These are phyloP conservation scores for Anolis sagrei DNA, from an alignment of 2,113 vertebrate species.

Conservation along the genomic window DNA sequence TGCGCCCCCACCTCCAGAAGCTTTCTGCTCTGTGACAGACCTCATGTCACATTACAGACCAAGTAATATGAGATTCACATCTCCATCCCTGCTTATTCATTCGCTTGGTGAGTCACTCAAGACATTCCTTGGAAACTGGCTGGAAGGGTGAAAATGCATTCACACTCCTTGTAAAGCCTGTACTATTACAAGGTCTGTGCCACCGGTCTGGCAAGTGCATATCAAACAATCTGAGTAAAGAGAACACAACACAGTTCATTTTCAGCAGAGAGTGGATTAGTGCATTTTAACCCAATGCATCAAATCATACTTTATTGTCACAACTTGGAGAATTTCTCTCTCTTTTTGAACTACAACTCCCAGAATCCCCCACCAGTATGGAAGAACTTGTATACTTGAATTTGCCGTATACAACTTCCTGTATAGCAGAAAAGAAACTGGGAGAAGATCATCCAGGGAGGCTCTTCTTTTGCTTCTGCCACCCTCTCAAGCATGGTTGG, in stretches of 20 bases:
- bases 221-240: not conserved
- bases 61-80: not conserved
- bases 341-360: not conserved
- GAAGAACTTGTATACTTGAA: no score
- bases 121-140: not conserved
- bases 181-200: not conserved
- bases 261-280: not conserved
- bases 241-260: no score
- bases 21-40: not conserved
- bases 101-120: not conserved
- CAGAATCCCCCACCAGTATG: not conserved
- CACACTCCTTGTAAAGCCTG: not conserved
- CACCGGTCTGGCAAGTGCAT: not conserved
- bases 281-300: not conserved
- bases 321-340: not conserved
- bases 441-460: no score
- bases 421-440: no score
- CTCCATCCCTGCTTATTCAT: not conserved
- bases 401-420: no score
- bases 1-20: not conserved
- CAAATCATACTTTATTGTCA: not conserved
- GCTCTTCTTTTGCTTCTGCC: no score
- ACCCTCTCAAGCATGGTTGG: no score
- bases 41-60: not conserved
- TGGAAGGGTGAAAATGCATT: not conserved